Evolutionary conservation across 2,113 vertebrate genomes (phyloP).

Genomic region (Picathartes gymnocephalus): DNA sequence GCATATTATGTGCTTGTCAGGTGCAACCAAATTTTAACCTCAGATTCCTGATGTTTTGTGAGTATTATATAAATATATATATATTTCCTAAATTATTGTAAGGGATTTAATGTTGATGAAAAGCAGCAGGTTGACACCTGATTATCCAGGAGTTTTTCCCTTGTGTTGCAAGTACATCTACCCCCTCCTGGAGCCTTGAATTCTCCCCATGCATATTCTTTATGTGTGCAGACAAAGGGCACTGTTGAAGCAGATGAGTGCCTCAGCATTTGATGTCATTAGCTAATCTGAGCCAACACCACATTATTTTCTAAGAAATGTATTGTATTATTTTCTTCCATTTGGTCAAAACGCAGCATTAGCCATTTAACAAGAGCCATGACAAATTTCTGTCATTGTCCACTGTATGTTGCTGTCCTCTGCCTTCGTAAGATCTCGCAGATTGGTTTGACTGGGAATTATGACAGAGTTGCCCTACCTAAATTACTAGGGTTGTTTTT

Average conservation of each 20-base stretch:
- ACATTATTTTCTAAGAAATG: not conserved
- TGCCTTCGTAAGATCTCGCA: not conserved
- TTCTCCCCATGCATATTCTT: not conserved
- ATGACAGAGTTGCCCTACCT: not conserved
- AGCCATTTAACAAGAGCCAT: not conserved
- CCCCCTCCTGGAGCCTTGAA: not conserved
- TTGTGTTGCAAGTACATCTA: not conserved
- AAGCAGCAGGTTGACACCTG: not conserved
- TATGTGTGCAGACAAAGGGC: not conserved
- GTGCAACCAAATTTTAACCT: not conserved
- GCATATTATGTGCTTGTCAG: not conserved
- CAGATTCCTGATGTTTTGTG: not conserved
- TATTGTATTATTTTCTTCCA: not conserved
- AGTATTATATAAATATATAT: not conserved
- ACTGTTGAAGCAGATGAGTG: not conserved
- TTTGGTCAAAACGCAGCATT: not conserved
- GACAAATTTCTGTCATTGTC: not conserved
- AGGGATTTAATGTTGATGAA: not conserved
- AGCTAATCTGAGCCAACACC: not conserved
- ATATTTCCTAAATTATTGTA: not conserved
- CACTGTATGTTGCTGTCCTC: not conserved
- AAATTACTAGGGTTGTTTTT: not conserved
- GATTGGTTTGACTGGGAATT: not conserved
- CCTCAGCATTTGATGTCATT: not conserved
- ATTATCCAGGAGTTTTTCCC: not conserved